phyloP scores from a whole-genome alignment of 2,797 vertebrate genomes.

The Tadarida brasiliensis region DNA sequence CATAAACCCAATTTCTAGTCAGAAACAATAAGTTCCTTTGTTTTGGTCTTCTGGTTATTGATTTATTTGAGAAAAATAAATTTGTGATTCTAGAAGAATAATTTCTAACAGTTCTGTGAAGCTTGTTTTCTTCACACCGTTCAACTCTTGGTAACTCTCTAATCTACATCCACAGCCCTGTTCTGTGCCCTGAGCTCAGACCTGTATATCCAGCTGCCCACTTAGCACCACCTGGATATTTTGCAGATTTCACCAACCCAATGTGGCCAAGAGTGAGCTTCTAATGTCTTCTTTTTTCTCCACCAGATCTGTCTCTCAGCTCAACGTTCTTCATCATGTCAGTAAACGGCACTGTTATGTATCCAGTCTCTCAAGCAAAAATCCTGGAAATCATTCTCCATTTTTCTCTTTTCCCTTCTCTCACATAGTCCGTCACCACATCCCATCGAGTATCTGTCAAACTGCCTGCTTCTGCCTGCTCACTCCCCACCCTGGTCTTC shows the following conservation, averaged over 20 bases:
- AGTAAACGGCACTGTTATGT: background rate
- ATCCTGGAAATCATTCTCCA: background rate
- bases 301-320: background rate
- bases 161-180: background rate
- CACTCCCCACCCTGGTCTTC: background rate
- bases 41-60: background rate
- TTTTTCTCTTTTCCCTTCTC: background rate
- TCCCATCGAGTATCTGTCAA: background rate
- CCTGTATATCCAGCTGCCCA: background rate
- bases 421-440: background rate
- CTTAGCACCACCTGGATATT: background rate
- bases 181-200: background rate
- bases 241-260: background rate
- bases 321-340: background rate
- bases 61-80: slow-evolving; percentile 52
- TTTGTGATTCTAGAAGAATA: background rate
- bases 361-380: background rate
- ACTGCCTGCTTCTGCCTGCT: background rate
- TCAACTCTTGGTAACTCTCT: background rate
- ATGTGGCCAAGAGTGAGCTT: background rate
- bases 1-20: slow-evolving; percentile 13
- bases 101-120: background rate
- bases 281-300: background rate
- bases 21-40: background rate
- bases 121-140: background rate